Base-by-base conservation (phyloP, 1,140 invertebrate genomes). In the Drosophila ambigua region DNA sequence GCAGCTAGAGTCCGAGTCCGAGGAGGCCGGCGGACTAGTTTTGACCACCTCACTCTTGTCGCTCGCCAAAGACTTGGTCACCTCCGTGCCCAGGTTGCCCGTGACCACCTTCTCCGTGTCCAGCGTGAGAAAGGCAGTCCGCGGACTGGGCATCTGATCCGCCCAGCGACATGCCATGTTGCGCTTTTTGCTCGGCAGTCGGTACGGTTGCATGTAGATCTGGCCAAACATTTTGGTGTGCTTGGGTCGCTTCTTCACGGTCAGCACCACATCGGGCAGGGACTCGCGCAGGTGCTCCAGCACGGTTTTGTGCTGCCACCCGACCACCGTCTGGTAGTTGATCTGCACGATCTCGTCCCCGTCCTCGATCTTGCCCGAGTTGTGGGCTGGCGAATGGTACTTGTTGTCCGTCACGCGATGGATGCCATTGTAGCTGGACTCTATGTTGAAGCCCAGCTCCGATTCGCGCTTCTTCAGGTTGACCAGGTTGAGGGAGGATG, bases 321-420 rank as follows among this genome's bases (percentile, higher is more conserved):
- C 97, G 72, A 97, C 96, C 15, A 98, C 96, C n/a, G 96, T 98
- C 91, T 98, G 96, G 92, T 97, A 97, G 92, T 98, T 97, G 9
- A 98, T 96, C 93, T 97, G 97, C 20, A 98, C 96, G 65, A 99
- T 96, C 93, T 98, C 97, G 93, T 98, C 97, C 2, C 97, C 97
- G 82, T 96, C 96, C 92, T 97, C 97, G 87, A 98, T 96, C 93
- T 97, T 97, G 2, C 96, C 96, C 90, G 96, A 97, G 35, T 96
- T 94, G 93, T 98, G 95, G 39, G 96, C 97, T 52, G 95, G 95
- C 44, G 96, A 96, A 64, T 96, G 96, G 92, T 96, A 96, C 91
- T 97, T 97, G 23, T 98, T 95, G 80, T 96, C 96, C 13, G 96
- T 96, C 65, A 99, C 91, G 62, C 89, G 78, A 93, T 98, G 97